Evolutionary conservation across 2,113 vertebrate genomes (phyloP), one percentile per base, ranked within the genome.

Genomic region (Petrocephalus zakoni): DNA sequence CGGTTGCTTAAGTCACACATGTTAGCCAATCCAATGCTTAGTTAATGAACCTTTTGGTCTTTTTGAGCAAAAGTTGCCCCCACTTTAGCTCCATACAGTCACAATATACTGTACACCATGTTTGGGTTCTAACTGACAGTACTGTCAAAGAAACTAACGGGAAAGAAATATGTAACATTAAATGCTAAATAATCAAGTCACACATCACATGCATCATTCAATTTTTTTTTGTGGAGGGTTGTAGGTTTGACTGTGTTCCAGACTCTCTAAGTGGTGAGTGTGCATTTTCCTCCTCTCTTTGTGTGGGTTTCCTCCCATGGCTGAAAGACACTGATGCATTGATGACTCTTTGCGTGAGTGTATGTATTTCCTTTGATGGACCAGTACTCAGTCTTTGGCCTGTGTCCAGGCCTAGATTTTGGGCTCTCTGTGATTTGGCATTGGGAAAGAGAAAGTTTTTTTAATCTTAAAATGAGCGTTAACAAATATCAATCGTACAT

Each of bases 261-360:
- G 61, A 9, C n/a, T 10, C 61, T 78, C 72, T 42, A 78, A 78
- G 72, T 4, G 4, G 15, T 78, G 72, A 78, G 72, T 37, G 15
- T 78, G 72, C 34, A 78, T 42, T 42, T 78, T 78, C 34, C 72
- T 78, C 72, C 72, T 78, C 29, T 42, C 34, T 42, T 21, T 42
- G 72, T 37, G 72, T 78, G 34, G 72, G 72, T 37, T 78, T 78
- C 72, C 72, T 78, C 72, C 72, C 72, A 42, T 78, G 72, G 72
- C 72, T 78, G 34, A 78, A 37, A 42, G 72, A 21, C 72, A 78
- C 72, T 42, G 29, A 75, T 42, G 34, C 72, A 75, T 34, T 42
- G 72, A 78, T 78, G 34, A 78, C 34, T 78, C 72, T n/a, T 19
- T 51, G 37, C 42, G 1, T 84, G 46, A 84, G 21, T 84, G 46